Conservation (phyloP, 2,888 invertebrate genomes). For the Marasmarcha lunaedactyla region DNA sequence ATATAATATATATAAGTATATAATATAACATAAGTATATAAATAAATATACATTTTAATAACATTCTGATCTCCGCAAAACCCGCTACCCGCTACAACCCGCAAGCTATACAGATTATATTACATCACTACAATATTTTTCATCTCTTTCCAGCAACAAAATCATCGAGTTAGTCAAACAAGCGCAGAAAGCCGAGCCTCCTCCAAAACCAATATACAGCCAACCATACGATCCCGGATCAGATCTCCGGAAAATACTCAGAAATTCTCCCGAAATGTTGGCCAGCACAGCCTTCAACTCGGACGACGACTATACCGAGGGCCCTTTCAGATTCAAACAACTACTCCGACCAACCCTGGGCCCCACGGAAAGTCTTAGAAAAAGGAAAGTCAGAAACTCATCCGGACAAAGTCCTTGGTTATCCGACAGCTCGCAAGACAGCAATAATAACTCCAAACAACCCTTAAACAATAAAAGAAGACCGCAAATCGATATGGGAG, state of each 20-base stretch:
- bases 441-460: constrained; percentile 45
- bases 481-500: constrained; percentile 63
- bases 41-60: no score
- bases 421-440: constrained; percentile 62
- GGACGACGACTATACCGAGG: constrained; percentile 70
- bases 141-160: constrained; percentile 45
- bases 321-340: constrained; percentile 77
- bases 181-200: constrained; percentile 41
- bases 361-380: constrained; percentile 77
- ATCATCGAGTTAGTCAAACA: constrained; percentile 58
- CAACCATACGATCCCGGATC: constrained; percentile 53
- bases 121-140: no score
- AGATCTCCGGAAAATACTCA: constrained; percentile 54
- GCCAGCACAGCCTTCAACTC: constrained; percentile 55
- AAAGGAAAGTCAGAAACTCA: constrained; percentile 67
- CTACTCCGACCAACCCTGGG: constrained; percentile 74
- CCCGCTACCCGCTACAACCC: no score
- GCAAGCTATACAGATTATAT: no score
- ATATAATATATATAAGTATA: no score
- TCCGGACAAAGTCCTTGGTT: constrained; percentile 57
- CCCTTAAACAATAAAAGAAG: constrained; percentile 48
- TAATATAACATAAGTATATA: no score
- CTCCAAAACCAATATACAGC: constrained; percentile 39
- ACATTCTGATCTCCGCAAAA: no score
- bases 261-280: constrained; percentile 59